A percentile compares a stretch with the other conserved stretches of the same genome.
These are phyloP conservation scores for Hyperopisus bebe DNA, from an alignment of 2,113 vertebrate species.

Conservation along the genomic window DNA sequence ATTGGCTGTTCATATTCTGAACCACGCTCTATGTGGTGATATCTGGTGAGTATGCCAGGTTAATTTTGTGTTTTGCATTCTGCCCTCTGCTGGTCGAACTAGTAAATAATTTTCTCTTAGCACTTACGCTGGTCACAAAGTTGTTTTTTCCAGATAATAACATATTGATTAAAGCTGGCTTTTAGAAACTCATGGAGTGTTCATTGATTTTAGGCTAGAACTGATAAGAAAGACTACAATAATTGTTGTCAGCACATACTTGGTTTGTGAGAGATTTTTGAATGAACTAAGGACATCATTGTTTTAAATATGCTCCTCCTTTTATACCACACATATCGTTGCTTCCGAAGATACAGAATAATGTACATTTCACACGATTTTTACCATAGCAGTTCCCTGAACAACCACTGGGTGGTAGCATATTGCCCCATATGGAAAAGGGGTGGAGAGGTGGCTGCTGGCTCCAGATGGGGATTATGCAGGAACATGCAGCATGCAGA, in stretches of 20 bases:
- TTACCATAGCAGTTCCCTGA: neutral
- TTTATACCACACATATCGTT: neutral
- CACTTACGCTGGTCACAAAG: neutral
- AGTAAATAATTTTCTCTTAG: neutral
- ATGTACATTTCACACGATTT: neutral
- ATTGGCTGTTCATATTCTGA: neutral
- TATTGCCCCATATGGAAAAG: neutral
- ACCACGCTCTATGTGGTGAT: neutral
- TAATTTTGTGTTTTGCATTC: neutral
- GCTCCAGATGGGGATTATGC: constrained; percentile 8
- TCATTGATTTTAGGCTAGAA: neutral
- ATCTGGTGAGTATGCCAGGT: constrained; percentile 10
- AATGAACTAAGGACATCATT: neutral
- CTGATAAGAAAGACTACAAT: neutral
- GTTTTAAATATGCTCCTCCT: neutral
- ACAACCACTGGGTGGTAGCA: neutral
- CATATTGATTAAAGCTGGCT: neutral
- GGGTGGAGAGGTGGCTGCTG: neutral
- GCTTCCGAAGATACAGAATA: neutral
- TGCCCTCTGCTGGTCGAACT: neutral
- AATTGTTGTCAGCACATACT: neutral
- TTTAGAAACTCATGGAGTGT: neutral
- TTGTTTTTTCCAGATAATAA: neutral
- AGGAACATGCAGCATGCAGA: neutral
- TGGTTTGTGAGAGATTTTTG: neutral